Percentiles rank a stretch among this genome's conserved stretches.
Conservation (phyloP, 53 echinoderm and acorn worm species). For the Paelopatides confundens region DNA sequence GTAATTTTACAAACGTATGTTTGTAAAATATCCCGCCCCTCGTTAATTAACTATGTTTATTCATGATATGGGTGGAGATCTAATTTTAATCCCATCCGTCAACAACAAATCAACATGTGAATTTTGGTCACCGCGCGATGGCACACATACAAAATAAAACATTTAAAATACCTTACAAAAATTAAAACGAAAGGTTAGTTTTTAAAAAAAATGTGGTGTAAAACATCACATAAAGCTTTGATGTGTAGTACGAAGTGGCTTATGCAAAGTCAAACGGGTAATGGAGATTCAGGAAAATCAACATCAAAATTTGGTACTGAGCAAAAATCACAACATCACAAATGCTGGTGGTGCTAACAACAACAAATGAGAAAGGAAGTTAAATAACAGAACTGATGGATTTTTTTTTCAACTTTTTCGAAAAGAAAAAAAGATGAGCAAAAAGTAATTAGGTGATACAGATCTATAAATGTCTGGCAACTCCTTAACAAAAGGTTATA, state of each 20-base stretch:
- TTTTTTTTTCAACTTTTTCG: not conserved
- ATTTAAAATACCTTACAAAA: too few relatives aligned
- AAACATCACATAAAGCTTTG: slow-evolving; percentile 15
- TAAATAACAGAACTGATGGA: not conserved
- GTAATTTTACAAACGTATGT: too few relatives aligned
- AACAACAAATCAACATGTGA: too few relatives aligned
- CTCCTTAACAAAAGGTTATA: slow-evolving; percentile 29
- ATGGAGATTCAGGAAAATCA: slow-evolving; percentile 50
- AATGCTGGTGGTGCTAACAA: slow-evolving; percentile 45
- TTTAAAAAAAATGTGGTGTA: not conserved
- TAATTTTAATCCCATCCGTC: too few relatives aligned
- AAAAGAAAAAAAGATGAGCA: slow-evolving; percentile 27
- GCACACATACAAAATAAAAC: too few relatives aligned
- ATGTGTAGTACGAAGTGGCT: slow-evolving; percentile 44
- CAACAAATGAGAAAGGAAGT: slow-evolving; percentile 40
- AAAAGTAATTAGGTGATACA: slow-evolving; percentile 44
- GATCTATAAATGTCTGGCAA: slow-evolving; percentile 23
- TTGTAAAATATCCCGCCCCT: too few relatives aligned
- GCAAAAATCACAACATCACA: slow-evolving; percentile 44
- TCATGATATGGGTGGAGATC: too few relatives aligned
- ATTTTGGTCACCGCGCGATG: too few relatives aligned
- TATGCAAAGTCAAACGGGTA: slow-evolving; percentile 54
- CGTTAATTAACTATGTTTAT: too few relatives aligned
- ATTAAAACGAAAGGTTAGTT: not conserved
- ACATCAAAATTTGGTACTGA: slow-evolving; percentile 41